A percentile compares a stretch with the other conserved stretches of the same genome.
These are phyloP conservation scores for Cottus gobio DNA, from an alignment of 2,113 vertebrate species.

Conservation along the genomic window DNA sequence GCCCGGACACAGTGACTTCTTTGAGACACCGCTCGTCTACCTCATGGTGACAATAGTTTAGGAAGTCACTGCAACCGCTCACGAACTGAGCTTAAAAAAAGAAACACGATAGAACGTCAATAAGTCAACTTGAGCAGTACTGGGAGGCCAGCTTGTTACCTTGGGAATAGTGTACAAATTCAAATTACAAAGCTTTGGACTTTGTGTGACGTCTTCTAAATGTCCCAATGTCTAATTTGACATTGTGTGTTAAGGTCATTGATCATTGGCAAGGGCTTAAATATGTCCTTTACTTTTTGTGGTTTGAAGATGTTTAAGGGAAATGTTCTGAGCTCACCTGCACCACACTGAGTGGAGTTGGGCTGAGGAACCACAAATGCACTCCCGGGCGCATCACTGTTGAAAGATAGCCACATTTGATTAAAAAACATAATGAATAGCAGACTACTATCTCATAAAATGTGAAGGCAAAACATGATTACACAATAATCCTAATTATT, in stretches of 20 bases:
- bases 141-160: neutral
- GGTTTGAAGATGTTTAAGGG: neutral
- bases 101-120: neutral
- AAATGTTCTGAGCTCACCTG: constrained; percentile 42
- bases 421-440: neutral
- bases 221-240: neutral
- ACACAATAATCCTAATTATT: neutral
- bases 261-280: neutral
- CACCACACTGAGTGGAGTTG: constrained; percentile 34
- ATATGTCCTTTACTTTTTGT: neutral
- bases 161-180: neutral
- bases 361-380: constrained; percentile 6
- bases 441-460: neutral
- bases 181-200: neutral
- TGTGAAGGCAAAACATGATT: neutral
- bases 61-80: neutral
- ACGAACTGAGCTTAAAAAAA: neutral
- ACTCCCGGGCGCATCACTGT: constrained; percentile 40
- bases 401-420: constrained; percentile 7
- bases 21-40: too few relatives aligned
- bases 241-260: neutral
- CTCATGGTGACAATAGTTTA: too few relatives aligned
- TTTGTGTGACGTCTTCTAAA: neutral
- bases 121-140: neutral
- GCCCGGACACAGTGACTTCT: neutral